These are phyloP conservation scores for Holacanthella duospinosa DNA, from an alignment of 2,888 invertebrate genomes.

Conservation along the genomic window DNA sequence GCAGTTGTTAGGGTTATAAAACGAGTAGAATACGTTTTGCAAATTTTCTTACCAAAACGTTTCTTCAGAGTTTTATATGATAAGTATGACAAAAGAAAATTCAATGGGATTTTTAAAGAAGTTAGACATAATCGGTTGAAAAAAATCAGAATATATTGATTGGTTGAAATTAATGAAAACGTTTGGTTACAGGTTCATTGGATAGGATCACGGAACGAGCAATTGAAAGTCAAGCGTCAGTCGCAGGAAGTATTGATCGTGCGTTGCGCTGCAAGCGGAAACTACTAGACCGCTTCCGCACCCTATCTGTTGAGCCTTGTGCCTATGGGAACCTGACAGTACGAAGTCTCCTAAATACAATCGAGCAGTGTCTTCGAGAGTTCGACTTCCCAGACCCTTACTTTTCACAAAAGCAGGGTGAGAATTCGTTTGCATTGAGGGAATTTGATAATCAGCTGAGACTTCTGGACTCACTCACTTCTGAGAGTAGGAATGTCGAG, in stretches of 20 bases:
- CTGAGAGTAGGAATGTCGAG: slow-evolving; percentile 41
- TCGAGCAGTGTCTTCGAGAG: slow-evolving; percentile 80
- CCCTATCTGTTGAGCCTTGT: slow-evolving; percentile 64
- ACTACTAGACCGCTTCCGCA: slow-evolving; percentile 66
- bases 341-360: slow-evolving; percentile 76
- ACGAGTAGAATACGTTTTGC: too few relatives aligned
- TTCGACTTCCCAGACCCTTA: slow-evolving; percentile 81
- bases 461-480: slow-evolving; percentile 50
- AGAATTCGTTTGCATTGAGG: slow-evolving; percentile 69
- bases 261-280: slow-evolving; percentile 72
- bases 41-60: too few relatives aligned
- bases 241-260: slow-evolving; percentile 62
- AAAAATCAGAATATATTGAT: too few relatives aligned
- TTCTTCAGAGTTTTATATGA: too few relatives aligned
- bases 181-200: slow-evolving; percentile 53
- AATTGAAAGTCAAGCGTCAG: slow-evolving; percentile 62
- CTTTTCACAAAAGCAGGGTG: slow-evolving; percentile 68
- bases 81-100: too few relatives aligned
- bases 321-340: slow-evolving; percentile 77
- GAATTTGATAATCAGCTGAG: slow-evolving; percentile 57
- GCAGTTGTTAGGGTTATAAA: too few relatives aligned
- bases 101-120: not conserved
- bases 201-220: slow-evolving; percentile 77
- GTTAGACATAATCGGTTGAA: too few relatives aligned
- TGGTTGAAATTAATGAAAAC: too few relatives aligned